Base-by-base conservation (phyloP, 2,888 invertebrate genomes). In the Volucella zonaria region DNA sequence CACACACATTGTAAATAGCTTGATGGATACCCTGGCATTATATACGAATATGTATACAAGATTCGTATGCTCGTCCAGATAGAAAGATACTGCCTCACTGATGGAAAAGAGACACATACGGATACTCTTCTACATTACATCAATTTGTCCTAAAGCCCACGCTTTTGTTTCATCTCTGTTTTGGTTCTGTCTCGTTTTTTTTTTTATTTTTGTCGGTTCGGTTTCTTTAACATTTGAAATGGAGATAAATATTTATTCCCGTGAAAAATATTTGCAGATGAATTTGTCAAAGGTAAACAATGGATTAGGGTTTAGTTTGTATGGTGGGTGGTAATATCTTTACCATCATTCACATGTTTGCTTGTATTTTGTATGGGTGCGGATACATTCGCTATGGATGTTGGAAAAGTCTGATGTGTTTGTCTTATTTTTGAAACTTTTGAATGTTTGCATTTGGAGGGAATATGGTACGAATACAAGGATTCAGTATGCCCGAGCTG, bases 231-330 rank as follows among this genome's bases (percentile, higher is more conserved):
- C 73, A 77, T 68, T 49, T 68, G 64, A 61, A 66, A 70, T 75
- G 64, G 74, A 75, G 75, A 79, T 66, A 82, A 64, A 83, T 79
- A 71, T 83, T 75, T 79, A 66, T 70, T 75, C 75, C 51, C 56
- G 61, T 52, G 58, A 45, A 75, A 79, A 78, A 75, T 70, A 79
- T 74, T 75, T 75, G 59, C 74, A 68, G 66, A 66, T 70, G 66
- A 47, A 52, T 73, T 66, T 78, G 58, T 49, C 31, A 62, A 70
- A 77, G 54, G 45, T 64, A 71, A 78, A 78, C 78, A 78, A 56
- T 14, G 10, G 14, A 12, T 47, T 12, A 14, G 54, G 8, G 1
- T 23, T n/a, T 14, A 14, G 8, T 8, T 6, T 23, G 12, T 54
- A 23, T 45, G 58, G 10, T 15, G n/a, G 12, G 8, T n/a, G 9